These are phyloP conservation scores for Pitangus sulphuratus DNA, from an alignment of 2,797 vertebrate genomes.

Conservation along the genomic window DNA sequence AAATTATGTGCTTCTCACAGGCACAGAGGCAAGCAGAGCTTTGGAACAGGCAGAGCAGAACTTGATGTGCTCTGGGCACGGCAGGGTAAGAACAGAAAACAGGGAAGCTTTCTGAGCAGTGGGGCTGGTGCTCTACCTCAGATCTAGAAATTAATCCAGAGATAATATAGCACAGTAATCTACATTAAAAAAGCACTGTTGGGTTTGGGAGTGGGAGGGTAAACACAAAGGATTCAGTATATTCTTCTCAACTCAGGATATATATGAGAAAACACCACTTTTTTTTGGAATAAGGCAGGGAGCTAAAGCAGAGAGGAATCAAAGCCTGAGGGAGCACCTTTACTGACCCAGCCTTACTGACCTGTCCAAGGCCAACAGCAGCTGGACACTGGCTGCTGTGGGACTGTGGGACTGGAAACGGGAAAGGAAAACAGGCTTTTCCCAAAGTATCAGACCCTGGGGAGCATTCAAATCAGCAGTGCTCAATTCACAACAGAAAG, in stretches of 20 bases:
- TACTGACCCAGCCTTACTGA: background rate
- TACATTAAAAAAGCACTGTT: rapidly evolving
- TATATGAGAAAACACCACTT: background rate
- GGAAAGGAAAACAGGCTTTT: background rate
- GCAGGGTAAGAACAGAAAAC: background rate
- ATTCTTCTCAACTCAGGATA: background rate
- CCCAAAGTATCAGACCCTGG: background rate
- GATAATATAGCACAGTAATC: background rate
- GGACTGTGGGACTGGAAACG: rapidly evolving
- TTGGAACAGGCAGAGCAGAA: background rate
- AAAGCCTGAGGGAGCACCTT: background rate
- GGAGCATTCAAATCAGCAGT: rapidly evolving
- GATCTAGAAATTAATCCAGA: background rate
- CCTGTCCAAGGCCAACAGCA: background rate
- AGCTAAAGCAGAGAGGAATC: background rate
- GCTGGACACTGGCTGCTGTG: background rate
- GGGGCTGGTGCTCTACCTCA: background rate
- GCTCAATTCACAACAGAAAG: background rate
- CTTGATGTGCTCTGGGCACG: rapidly evolving
- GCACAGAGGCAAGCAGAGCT: background rate
- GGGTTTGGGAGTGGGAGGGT: background rate
- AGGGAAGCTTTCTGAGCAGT: background rate
- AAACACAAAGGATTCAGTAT: background rate
- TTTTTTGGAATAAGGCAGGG: background rate
- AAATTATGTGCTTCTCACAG: background rate